A percentile compares a stretch with the other conserved stretches of the same genome.
Conservation (phyloP, 2,888 invertebrate genomes). For the Ceraclea dissimilis region DNA sequence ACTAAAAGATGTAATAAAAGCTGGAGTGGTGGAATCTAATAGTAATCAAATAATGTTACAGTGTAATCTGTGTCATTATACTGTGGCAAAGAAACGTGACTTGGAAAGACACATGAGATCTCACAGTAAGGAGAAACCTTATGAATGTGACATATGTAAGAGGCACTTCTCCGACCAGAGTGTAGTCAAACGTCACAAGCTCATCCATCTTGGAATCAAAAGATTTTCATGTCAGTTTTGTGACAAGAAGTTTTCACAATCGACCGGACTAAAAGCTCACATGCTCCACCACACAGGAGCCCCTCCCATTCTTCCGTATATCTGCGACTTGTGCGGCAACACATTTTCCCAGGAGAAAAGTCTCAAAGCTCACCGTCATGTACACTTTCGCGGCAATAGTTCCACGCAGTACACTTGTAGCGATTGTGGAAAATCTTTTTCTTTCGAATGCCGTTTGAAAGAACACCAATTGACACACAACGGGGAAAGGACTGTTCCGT, state of each 20-base stretch:
- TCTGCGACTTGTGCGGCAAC: slow-evolving; percentile 1
- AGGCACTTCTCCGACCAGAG: neutral
- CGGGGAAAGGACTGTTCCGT: neutral
- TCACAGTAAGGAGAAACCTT: neutral
- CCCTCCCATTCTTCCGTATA: neutral
- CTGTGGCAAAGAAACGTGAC: slow-evolving; percentile 1
- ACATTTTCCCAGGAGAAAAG: neutral
- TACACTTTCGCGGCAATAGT: neutral
- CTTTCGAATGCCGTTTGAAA: slow-evolving; percentile 3
- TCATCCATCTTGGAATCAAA: neutral
- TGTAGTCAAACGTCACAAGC: neutral
- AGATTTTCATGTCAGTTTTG: neutral
- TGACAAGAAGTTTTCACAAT: slow-evolving; percentile 1
- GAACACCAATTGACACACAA: neutral
- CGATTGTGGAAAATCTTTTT: neutral
- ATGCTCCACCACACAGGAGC: neutral
- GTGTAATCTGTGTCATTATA: neutral
- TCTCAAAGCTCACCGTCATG: slow-evolving; percentile 1
- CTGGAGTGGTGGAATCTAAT: neutral
- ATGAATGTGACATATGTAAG: neutral
- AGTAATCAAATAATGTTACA: neutral
- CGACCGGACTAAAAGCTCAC: neutral
- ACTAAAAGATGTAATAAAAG: neutral
- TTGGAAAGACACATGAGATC: neutral
- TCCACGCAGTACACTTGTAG: neutral